phyloP scores from a whole-genome alignment of 2,797 vertebrate genomes.

The Coreius guichenoti region DNA sequence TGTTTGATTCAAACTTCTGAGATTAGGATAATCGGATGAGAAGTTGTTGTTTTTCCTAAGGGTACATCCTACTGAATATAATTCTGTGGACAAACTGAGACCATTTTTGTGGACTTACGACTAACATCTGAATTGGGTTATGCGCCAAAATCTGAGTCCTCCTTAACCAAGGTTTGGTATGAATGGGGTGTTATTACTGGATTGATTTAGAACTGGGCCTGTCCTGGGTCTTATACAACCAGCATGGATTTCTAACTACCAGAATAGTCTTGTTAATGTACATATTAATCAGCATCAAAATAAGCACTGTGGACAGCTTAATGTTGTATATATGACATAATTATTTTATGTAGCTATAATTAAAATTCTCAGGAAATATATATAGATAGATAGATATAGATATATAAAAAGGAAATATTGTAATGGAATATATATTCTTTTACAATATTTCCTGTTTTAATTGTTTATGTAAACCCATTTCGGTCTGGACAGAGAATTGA shows the following conservation, averaged over 20 bases:
- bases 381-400: too few relatives aligned
- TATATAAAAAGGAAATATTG: too few relatives aligned
- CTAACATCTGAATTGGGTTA: neutral
- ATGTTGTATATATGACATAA: neutral
- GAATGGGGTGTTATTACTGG: neutral
- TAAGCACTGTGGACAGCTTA: conserved; percentile 16
- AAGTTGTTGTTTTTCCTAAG: neutral
- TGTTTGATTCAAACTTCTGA: neutral
- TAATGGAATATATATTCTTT: neutral
- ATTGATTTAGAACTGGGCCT: neutral
- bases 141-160: neutral
- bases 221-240: neutral
- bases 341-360: conserved; percentile 18
- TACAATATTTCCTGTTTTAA: neutral
- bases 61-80: conserved; percentile 8
- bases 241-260: neutral
- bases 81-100: neutral
- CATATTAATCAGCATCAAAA: conserved; percentile 5
- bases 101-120: neutral
- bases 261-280: neutral
- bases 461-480: neutral
- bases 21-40: neutral
- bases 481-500: neutral
- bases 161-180: conserved; percentile 4
- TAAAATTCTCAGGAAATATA: conserved; percentile 2